Evolutionary conservation across 2,888 invertebrate genomes (phyloP).

Genomic region (Linnaemya vulpina): DNA sequence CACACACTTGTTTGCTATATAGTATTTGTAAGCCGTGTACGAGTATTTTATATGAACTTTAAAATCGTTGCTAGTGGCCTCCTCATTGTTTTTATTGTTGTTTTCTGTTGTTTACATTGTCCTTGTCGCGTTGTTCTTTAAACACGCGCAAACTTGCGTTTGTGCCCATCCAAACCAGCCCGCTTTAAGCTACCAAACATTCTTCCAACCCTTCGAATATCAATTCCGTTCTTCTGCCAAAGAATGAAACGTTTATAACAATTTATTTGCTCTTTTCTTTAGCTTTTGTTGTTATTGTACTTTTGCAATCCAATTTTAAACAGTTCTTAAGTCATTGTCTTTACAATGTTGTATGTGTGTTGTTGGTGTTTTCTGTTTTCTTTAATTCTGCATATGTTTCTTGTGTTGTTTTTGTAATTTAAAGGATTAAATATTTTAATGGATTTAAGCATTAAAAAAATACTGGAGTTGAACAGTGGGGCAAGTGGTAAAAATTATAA

Average conservation of each 20-base stretch:
- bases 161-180: slow-evolving; percentile 4
- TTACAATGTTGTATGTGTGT: slow-evolving; percentile 4
- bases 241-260: slow-evolving; percentile 52
- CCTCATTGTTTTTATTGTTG: slow-evolving; percentile 6
- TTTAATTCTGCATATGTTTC: slow-evolving; percentile 21
- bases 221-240: slow-evolving; percentile 40
- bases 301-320: slow-evolving; percentile 53
- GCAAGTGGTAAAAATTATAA: background rate
- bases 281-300: slow-evolving; percentile 26
- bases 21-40: background rate
- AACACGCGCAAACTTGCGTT: slow-evolving; percentile 56
- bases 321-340: slow-evolving; percentile 63
- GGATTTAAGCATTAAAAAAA: slow-evolving; percentile 76
- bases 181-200: background rate
- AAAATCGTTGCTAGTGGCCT: slow-evolving; percentile 31
- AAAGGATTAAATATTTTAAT: slow-evolving; percentile 82
- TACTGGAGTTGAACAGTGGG: background rate
- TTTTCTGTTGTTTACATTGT: slow-evolving; percentile 41
- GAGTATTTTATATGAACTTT: slow-evolving; percentile 57
- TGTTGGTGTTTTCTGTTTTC: slow-evolving; percentile 36
- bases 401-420: slow-evolving; percentile 70
- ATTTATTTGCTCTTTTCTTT: slow-evolving; percentile 25
- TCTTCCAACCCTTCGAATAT: slow-evolving; percentile 43
- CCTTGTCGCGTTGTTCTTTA: slow-evolving; percentile 47
- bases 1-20: background rate